These are phyloP conservation scores for Polypedilum pembai DNA, from an alignment of 1,140 invertebrate genomes.

Conservation along the genomic window DNA sequence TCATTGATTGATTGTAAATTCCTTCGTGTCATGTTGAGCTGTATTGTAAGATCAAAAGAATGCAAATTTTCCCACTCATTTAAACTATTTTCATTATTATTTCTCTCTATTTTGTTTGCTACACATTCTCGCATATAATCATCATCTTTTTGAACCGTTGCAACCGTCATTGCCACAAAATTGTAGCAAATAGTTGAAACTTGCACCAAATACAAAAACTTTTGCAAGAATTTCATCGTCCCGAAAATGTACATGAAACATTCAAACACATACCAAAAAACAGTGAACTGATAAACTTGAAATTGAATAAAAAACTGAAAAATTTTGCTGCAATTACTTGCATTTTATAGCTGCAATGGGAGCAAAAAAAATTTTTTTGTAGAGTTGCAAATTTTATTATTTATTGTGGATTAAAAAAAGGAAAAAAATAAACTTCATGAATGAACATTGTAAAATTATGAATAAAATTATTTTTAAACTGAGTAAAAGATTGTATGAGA, in stretches of 20 bases:
- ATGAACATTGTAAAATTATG: not conserved
- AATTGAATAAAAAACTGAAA: not conserved
- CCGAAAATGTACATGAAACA: not conserved
- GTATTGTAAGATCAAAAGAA: not conserved
- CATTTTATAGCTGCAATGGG: not conserved
- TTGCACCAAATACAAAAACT: not conserved
- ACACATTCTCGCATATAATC: not conserved
- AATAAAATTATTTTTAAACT: too few species aligned
- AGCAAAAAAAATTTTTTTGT: not conserved
- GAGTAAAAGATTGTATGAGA: too few species aligned
- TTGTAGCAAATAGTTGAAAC: not conserved
- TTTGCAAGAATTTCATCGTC: not conserved
- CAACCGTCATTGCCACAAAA: not conserved
- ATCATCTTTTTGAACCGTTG: not conserved
- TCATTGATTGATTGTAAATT: conserved; percentile 21
- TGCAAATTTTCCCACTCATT: conserved; percentile 9
- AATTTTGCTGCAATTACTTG: not conserved
- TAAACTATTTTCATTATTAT: conserved; percentile 27
- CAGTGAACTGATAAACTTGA: not conserved
- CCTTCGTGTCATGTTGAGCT: not conserved
- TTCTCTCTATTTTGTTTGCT: not conserved
- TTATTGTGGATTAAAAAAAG: too few species aligned
- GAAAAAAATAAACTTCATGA: not conserved
- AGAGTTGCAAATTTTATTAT: not conserved
- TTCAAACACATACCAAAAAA: too few species aligned